Evolutionary conservation across 1,140 invertebrate genomes (phyloP), one percentile per base, ranked within the genome.

Genomic region (Akabosia matsudoensis): DNA sequence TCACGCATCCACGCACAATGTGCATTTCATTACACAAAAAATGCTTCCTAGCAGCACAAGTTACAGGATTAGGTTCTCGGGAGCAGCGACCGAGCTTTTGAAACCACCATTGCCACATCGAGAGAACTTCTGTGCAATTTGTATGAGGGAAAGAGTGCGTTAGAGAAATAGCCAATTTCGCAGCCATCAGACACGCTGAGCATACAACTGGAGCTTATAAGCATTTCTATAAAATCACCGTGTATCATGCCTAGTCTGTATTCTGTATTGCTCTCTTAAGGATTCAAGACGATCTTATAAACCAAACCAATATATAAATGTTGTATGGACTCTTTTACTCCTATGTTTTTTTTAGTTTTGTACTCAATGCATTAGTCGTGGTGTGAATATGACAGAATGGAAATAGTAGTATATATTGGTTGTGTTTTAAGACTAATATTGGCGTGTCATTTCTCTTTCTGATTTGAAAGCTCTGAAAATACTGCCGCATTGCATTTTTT

Each of bases 401-500:
- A n/a, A n/a, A n/a, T n/a, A n/a, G n/a, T n/a, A n/a, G n/a, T n/a
- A n/a, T n/a, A n/a, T n/a, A 45, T 45, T 45, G 7, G 37, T 7
- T 45, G 37, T 18, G 37, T 45, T 18, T 45, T 45, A 45, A 10
- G 37, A 45, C 37, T 45, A 24, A 7, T 61, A 24, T 24, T 61
- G n/a, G 54, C 54, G 24, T 61, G 54, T 61, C 54, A 61, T 61
- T 61, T 22, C 24, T 61, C 24, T 61, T 22, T 14, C 4, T 22
- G 13, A 16, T 14, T 24, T 61, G 24, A 45, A 45, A 45, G 18
- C 18, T 18, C 37, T 45, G 37, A n/a, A 14, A 51, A 13, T 10
- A 51, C 10, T 61, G 54, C 54, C 24, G 54, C 54, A 61, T 61
- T 61, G 54, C 54, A 61, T 61, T 61, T 61, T 61, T n/a, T n/a